These are phyloP conservation scores for Adela reaumurella DNA, from an alignment of 2,888 invertebrate species.

Conservation along the genomic window DNA sequence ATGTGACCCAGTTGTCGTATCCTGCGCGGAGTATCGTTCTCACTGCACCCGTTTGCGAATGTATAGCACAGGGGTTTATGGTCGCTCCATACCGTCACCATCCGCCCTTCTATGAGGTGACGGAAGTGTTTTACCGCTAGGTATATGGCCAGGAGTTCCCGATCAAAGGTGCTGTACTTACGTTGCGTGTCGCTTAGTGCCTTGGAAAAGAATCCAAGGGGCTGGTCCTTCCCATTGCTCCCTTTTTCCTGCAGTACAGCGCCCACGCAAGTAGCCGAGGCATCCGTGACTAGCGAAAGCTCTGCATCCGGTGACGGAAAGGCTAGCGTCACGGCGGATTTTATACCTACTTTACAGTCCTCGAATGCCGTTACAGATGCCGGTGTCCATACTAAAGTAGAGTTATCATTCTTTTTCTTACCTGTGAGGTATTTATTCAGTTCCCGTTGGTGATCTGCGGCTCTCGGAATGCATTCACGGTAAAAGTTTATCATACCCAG, in stretches of 20 bases:
- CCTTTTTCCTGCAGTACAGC: conserved; percentile 1
- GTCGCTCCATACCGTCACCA: conserved; percentile 8
- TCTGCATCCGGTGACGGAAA: background rate
- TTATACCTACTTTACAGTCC: background rate
- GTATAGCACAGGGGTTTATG: conserved; percentile 10
- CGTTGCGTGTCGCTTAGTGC: conserved; percentile 1
- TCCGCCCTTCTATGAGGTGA: conserved; percentile 1
- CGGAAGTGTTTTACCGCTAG: conserved; percentile 2
- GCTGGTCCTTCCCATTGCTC: background rate
- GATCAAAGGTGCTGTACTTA: conserved; percentile 4
- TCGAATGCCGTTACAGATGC: background rate
- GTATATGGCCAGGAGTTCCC: conserved; percentile 4
- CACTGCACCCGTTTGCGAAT: conserved; percentile 5
- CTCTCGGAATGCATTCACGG: too few relatives aligned
- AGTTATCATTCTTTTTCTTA: background rate
- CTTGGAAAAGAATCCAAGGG: conserved; percentile 4
- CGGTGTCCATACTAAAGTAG: background rate
- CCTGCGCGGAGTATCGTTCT: conserved; percentile 4
- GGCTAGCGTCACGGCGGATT: background rate
- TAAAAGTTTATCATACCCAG: conserved; percentile 1
- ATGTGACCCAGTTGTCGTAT: conserved; percentile 9
- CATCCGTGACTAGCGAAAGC: background rate
- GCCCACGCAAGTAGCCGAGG: background rate
- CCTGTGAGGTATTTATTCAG: background rate
- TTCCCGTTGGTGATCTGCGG: too few relatives aligned